phyloP scores from a whole-genome alignment of 2,888 invertebrate species.

The Drosophila meridiana region DNA sequence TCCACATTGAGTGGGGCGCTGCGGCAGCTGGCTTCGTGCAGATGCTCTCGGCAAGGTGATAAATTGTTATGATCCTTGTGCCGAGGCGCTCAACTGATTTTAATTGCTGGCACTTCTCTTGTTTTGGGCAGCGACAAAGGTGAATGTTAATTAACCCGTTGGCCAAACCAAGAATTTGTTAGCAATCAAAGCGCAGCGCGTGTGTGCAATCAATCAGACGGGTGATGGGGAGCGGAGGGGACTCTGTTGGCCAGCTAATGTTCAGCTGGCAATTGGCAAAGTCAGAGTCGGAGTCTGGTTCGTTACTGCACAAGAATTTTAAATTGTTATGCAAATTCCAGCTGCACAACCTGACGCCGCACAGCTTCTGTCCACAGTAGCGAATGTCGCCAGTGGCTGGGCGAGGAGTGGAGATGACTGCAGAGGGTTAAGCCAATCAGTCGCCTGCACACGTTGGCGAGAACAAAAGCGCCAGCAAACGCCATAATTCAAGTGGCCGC shows the following conservation, averaged over 20 bases:
- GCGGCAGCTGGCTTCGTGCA: conserved; percentile 7
- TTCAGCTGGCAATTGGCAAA: conserved; percentile 19
- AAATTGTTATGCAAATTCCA: conserved; percentile 78
- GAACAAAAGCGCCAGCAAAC: conserved; percentile 81
- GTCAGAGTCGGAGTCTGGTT: conserved; percentile 23
- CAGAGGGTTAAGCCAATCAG: conserved; percentile 25
- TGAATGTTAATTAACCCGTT: conserved; percentile 64
- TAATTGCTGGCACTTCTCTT: conserved; percentile 47
- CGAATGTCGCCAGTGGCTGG: conserved; percentile 10
- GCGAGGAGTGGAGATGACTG: background rate
- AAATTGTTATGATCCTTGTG: conserved; percentile 26
- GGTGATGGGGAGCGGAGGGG: background rate
- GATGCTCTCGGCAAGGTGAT: conserved; percentile 11
- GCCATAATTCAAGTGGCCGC: conserved; percentile 80
- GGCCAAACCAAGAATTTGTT: conserved; percentile 63
- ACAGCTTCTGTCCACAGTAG: conserved; percentile 8
- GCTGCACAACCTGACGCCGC: conserved; percentile 13
- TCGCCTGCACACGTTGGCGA: conserved; percentile 61
- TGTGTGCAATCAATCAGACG: conserved; percentile 69
- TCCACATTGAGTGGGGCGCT: conserved; percentile 17
- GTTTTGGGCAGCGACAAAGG: conserved; percentile 25
- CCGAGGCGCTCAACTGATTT: conserved; percentile 14
- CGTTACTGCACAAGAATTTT: conserved; percentile 75
- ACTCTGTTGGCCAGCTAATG: conserved; percentile 22
- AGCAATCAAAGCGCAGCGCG: conserved; percentile 68